phyloP scores from a whole-genome alignment of 2,888 invertebrate genomes.

The Creontiades dilutus region DNA sequence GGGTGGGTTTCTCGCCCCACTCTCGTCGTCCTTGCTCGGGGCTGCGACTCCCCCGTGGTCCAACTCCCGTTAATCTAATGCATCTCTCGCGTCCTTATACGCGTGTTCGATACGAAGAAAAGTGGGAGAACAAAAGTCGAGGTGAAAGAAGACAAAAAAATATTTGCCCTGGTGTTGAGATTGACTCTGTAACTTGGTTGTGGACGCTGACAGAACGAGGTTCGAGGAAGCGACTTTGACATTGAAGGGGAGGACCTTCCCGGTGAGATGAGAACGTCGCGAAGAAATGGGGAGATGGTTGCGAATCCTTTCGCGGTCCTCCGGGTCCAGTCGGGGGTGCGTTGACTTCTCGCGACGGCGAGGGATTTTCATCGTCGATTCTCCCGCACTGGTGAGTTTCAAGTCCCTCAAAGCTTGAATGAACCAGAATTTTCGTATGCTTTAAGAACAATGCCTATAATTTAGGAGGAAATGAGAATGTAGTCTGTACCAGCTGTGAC shows the following conservation, averaged over 20 bases:
- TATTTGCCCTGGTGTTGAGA: neutral
- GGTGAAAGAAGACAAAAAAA: neutral
- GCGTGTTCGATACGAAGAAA: neutral
- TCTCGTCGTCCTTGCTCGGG: conserved; percentile 56
- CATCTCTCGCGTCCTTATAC: neutral
- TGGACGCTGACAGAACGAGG: neutral
- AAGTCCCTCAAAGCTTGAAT: too few species aligned
- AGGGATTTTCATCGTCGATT: too few species aligned
- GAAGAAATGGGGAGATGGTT: neutral
- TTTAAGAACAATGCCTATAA: too few species aligned
- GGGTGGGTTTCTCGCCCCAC: conserved; percentile 50
- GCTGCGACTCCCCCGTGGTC: neutral
- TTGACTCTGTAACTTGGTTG: neutral
- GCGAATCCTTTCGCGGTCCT: conserved; percentile 6
- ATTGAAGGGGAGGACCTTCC: neutral
- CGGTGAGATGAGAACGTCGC: neutral
- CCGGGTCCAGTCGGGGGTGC: neutral
- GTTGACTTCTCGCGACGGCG: neutral
- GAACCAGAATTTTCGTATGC: too few species aligned
- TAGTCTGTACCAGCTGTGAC: too few species aligned
- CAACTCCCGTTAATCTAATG: conserved; percentile 34
- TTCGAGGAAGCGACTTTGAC: neutral
- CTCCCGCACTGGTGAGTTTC: too few species aligned
- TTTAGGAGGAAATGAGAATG: too few species aligned
- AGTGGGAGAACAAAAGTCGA: neutral